Evolutionary conservation across 2,888 invertebrate species (phyloP).

Genomic region (Disparrhopalites patrizii): DNA sequence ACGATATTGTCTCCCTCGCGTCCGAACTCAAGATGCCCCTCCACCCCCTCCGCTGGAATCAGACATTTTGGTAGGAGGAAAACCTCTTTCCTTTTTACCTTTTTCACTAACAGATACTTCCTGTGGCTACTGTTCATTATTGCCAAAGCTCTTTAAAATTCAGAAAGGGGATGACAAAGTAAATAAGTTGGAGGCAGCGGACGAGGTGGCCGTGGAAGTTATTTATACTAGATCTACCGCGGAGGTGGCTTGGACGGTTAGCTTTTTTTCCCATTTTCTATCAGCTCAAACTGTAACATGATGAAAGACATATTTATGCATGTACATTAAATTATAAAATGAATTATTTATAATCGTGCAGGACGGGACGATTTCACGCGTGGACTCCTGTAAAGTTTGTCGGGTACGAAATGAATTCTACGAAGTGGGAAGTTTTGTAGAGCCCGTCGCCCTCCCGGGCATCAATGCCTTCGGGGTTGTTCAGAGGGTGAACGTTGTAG

Average conservation of each 20-base stretch:
- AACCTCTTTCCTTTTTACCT: too few relatives aligned
- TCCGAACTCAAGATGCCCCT: neutral
- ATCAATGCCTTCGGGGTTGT: constrained; percentile 17
- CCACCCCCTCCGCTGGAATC: too few relatives aligned
- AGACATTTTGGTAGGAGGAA: too few relatives aligned
- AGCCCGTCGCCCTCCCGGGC: constrained; percentile 4
- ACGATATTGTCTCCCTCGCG: constrained; percentile 7
- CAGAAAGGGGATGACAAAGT: too few relatives aligned
- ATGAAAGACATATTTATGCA: neutral
- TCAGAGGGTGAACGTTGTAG: neutral
- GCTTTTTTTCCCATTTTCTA: too few relatives aligned
- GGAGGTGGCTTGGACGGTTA: constrained; percentile 22
- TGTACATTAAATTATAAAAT: neutral
- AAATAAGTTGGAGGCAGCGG: too few relatives aligned
- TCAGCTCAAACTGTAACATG: too few relatives aligned
- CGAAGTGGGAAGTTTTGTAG: constrained; percentile 17
- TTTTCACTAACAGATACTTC: too few relatives aligned
- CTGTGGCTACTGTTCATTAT: too few relatives aligned
- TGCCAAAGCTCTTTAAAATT: too few relatives aligned
- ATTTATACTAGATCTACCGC: constrained; percentile 17
- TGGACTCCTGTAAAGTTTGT: constrained; percentile 19
- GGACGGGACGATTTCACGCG: constrained; percentile 19
- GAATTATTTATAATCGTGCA: neutral
- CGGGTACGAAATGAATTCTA: constrained; percentile 7
- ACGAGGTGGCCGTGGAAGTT: constrained; percentile 13